These are phyloP conservation scores for Galerucella calmariensis DNA, from an alignment of 2,888 invertebrate species.

Conservation along the genomic window DNA sequence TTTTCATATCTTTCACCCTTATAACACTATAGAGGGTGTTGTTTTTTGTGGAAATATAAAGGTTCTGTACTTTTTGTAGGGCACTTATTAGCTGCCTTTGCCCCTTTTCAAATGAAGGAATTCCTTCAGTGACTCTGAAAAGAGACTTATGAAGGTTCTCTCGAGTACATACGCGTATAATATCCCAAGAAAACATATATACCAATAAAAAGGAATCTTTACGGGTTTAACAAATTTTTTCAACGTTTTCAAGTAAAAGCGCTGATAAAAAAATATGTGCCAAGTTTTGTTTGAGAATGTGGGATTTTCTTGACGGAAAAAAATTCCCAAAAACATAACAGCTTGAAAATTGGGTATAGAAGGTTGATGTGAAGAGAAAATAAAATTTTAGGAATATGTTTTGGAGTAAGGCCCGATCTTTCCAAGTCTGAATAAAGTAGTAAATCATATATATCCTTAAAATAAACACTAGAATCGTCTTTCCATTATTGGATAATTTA, in stretches of 20 bases:
- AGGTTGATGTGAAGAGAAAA: no score
- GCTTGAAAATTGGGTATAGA: no score
- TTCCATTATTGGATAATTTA: no score
- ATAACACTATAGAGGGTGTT: conserved; percentile 55
- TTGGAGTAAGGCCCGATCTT: no score
- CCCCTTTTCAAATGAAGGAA: background rate
- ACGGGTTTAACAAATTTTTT: background rate
- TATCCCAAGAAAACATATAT: background rate
- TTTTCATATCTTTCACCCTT: conserved; percentile 49
- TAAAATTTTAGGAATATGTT: no score
- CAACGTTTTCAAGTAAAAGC: background rate
- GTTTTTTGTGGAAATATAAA: conserved; percentile 56
- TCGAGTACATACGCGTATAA: conserved; percentile 1
- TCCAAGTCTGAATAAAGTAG: no score
- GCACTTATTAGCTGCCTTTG: conserved; percentile 11
- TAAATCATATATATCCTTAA: no score
- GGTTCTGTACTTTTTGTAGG: conserved; percentile 36
- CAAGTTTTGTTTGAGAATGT: no score
- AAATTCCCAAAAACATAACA: no score
- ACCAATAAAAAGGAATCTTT: background rate
- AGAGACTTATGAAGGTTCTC: background rate
- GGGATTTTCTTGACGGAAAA: no score
- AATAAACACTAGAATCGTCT: no score
- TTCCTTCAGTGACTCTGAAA: background rate
- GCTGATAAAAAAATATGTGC: background rate